A percentile compares a stretch with the other conserved stretches of the same genome.
These are phyloP conservation scores for Trachelus tabidus DNA, from an alignment of 2,888 invertebrate species.

Conservation along the genomic window DNA sequence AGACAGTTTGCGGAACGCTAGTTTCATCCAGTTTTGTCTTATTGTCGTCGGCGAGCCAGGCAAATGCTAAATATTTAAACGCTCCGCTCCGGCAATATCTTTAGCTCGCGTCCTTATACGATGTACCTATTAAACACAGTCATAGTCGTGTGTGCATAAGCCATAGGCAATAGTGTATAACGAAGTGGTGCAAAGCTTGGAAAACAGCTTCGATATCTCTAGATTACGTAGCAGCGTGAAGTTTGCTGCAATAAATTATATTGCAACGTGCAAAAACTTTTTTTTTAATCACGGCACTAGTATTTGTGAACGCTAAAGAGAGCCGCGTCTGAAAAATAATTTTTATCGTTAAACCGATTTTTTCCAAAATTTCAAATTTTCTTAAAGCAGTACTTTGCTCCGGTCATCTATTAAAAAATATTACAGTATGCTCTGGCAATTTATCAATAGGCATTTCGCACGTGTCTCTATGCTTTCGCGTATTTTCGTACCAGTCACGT, in stretches of 20 bases:
- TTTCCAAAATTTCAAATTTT: background rate
- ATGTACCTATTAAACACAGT: background rate
- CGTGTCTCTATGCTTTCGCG: background rate
- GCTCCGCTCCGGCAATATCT: background rate
- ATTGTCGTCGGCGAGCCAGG: background rate
- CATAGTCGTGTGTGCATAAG: background rate
- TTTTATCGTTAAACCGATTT: background rate
- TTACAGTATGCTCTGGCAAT: background rate
- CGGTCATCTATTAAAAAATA: background rate
- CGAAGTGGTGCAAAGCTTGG: background rate
- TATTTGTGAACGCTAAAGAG: too few species aligned
- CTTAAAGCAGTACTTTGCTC: background rate
- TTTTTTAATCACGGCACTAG: too few species aligned
- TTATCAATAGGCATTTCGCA: background rate
- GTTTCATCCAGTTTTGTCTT: conserved; percentile 14
- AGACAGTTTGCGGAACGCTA: conserved; percentile 17
- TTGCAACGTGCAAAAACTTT: background rate
- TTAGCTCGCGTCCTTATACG: background rate
- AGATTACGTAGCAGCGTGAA: background rate
- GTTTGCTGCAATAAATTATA: background rate
- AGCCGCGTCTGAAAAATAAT: background rate
- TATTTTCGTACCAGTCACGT: background rate
- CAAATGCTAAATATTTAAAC: conserved; percentile 17
- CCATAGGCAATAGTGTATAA: too few species aligned
- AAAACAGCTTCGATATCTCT: background rate